Evolutionary conservation across 2,113 vertebrate genomes (phyloP).

Genomic region (Oryzias curvinotus): DNA sequence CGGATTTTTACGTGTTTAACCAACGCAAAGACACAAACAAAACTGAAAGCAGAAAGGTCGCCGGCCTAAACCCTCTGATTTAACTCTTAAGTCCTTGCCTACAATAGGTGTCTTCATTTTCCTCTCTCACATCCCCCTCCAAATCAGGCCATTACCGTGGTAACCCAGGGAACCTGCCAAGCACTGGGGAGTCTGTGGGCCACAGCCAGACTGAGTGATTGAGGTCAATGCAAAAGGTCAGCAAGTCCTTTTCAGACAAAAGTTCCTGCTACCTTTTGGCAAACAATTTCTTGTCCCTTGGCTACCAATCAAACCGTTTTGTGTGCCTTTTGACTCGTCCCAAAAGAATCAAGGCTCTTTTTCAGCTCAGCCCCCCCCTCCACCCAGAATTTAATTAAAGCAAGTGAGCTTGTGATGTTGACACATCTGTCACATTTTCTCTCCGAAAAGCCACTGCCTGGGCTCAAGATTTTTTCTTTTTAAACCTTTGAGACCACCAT

Average conservation of each 20-base stretch:
- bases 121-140: constrained; percentile 40
- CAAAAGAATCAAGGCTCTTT: constrained; percentile 27
- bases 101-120: constrained; percentile 33
- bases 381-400: constrained; percentile 58
- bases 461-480: constrained; percentile 7
- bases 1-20: constrained; percentile 43
- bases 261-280: constrained; percentile 59
- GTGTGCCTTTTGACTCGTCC: constrained; percentile 32
- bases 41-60: constrained; percentile 40
- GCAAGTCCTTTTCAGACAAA: constrained; percentile 53
- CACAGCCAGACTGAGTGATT: constrained; percentile 44
- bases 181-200: constrained; percentile 36
- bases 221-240: constrained; percentile 67
- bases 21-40: constrained; percentile 34
- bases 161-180: constrained; percentile 49
- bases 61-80: constrained; percentile 37
- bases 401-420: constrained; percentile 45
- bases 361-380: constrained; percentile 3
- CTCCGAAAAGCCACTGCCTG: constrained; percentile 35
- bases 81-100: constrained; percentile 34
- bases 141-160: constrained; percentile 58
- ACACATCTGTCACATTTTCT: constrained; percentile 35
- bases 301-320: constrained; percentile 59
- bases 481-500: constrained; percentile 25
- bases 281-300: constrained; percentile 59